Evolutionary conservation across 35 echinoderm and acorn worm genomes (phyloP), one percentile per base, ranked within the genome.

Genomic region (Amphiura filiformis): DNA sequence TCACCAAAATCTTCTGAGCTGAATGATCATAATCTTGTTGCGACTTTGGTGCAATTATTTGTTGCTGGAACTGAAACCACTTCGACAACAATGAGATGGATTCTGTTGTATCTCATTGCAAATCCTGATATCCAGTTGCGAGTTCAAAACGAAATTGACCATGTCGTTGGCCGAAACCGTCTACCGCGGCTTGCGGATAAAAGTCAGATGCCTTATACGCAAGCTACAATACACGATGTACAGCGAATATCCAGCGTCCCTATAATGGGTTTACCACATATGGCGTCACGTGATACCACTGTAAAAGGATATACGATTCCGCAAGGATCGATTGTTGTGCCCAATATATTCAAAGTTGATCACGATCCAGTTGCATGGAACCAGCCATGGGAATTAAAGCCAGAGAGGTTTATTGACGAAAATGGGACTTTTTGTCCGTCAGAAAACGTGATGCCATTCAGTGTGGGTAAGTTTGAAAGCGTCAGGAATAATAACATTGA

Each of bases 381-480:
- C 0, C 34, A 92, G 1, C 90, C 90, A 22, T 32, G 87, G 0
- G 38, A 36, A 52, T 86, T 92, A 35, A 65, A 35, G 31, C 90
- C 90, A 3, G 78, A 87, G 1, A 38, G 90, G 38, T 92, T 92
- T 44, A 26, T 92, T 22, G 87, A 89, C 38, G 78, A 80, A 39
- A 75, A 86, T 82, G 84, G 83, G 36, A 23, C 81, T 34, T 75
- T 87, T 30, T 32, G 34, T 31, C 37, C 78, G 41, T 52, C 36
- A 20, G 89, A 91, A 37, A 39, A 91, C 49, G 52, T 91, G 22
- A 86, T 85, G 2, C 70, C 89, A 17, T 91, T 91, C 78, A 39
- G 82, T 18, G 83, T 91, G 36, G 89, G 89, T 91, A 64, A 86
- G 89, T 78, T n/a, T n/a, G n/a, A n/a, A n/a, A n/a, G n/a, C n/a